Percentiles rank a stretch among this genome's conserved stretches.
Conservation (phyloP, 2,888 invertebrate species). For the Tholera decimalis region DNA sequence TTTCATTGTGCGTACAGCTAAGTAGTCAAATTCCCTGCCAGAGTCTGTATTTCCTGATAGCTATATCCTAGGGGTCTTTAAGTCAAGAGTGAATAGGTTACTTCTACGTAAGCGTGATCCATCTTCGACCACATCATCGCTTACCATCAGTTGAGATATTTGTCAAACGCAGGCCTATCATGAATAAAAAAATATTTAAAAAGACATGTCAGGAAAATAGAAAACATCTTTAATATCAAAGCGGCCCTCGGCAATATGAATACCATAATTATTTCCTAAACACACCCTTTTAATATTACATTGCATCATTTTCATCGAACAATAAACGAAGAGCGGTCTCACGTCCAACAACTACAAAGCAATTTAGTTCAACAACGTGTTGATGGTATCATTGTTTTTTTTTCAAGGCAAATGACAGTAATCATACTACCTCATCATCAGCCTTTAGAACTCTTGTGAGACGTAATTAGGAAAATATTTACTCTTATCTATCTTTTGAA, state of each 20-base stretch:
- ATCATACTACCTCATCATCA: slow-evolving; percentile 43
- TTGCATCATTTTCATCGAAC: slow-evolving; percentile 10
- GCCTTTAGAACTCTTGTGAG: slow-evolving; percentile 19
- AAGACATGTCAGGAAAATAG: too few relatives aligned
- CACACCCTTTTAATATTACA: not conserved
- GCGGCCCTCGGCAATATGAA: not conserved
- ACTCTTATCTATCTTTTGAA: too few relatives aligned
- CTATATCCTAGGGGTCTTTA: too few relatives aligned
- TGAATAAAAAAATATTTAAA: too few relatives aligned
- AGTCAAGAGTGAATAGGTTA: too few relatives aligned
- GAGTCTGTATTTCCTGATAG: too few relatives aligned
- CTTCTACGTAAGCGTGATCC: too few relatives aligned
- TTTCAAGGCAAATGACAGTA: slow-evolving; percentile 55
- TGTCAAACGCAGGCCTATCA: too few relatives aligned
- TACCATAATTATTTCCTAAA: slow-evolving; percentile 6
- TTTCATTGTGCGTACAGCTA: too few relatives aligned
- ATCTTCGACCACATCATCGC: too few relatives aligned
- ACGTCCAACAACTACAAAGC: slow-evolving; percentile 41
- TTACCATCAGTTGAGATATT: too few relatives aligned
- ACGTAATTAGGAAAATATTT: slow-evolving; percentile 57
- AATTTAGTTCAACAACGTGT: slow-evolving; percentile 53
- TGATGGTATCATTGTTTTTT: slow-evolving; percentile 52
- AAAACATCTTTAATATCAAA: not conserved
- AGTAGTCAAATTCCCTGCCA: too few relatives aligned
- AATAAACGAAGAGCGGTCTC: slow-evolving; percentile 38